These are phyloP conservation scores for Lithobates pipiens DNA, from an alignment of 2,797 vertebrate species.

Conservation along the genomic window DNA sequence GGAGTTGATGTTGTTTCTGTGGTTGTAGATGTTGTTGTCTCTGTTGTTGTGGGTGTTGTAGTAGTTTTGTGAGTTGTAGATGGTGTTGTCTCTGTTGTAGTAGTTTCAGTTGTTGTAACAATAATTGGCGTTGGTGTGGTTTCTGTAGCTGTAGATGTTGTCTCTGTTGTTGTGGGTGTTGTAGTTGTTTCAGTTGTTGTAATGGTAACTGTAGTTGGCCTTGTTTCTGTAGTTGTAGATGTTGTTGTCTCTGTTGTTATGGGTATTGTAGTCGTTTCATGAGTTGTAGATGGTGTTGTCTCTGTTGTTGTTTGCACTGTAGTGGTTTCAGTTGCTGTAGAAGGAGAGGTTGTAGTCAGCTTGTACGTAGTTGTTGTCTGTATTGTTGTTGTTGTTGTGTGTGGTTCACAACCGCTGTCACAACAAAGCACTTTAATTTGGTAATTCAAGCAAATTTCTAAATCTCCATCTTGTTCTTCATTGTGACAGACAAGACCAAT, in stretches of 20 bases:
- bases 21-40: neutral
- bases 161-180: no score
- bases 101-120: accelerated
- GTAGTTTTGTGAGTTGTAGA: neutral
- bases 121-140: neutral
- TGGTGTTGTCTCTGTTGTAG: accelerated
- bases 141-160: neutral
- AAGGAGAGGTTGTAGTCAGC: no score
- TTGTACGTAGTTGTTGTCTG: neutral
- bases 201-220: no score
- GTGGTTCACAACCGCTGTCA: constrained; percentile 9
- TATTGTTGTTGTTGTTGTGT: neutral
- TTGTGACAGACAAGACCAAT: constrained; percentile 66
- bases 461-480: constrained; percentile 67
- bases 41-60: neutral
- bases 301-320: neutral
- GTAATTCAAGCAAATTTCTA: constrained; percentile 76
- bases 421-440: constrained; percentile 82
- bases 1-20: neutral
- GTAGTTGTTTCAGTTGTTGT: no score
- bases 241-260: neutral
- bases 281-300: neutral
- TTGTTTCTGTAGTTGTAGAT: no score
- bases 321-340: neutral
- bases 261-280: neutral